phyloP scores from a whole-genome alignment of 2,888 invertebrate genomes.

The Drosophila demipolita region DNA sequence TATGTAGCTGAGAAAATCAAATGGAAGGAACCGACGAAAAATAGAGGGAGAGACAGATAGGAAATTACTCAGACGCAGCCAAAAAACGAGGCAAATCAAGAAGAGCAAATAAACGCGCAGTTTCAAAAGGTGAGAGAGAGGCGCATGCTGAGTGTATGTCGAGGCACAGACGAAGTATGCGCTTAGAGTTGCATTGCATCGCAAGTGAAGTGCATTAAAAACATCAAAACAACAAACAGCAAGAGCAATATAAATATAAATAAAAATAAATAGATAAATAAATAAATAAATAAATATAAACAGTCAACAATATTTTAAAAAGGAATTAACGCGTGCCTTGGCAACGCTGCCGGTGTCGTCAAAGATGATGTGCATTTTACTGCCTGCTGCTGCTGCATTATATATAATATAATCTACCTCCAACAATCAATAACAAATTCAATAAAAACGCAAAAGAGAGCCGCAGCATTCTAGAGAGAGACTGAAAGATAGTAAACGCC shows the following conservation, averaged over 20 bases:
- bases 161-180: conserved; percentile 10
- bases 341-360: conserved; percentile 7
- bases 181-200: conserved; percentile 10
- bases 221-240: conserved; percentile 12
- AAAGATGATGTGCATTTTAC: conserved; percentile 16
- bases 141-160: conserved; percentile 53
- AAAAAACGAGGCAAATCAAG: conserved; percentile 36
- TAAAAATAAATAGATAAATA: neutral
- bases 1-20: conserved; percentile 31
- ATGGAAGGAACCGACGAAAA: conserved; percentile 39
- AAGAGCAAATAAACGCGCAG: conserved; percentile 29
- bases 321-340: conserved; percentile 9
- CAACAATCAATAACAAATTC: conserved; percentile 38
- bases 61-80: conserved; percentile 57
- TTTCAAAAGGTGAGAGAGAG: conserved; percentile 25
- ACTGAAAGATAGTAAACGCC: conserved; percentile 37
- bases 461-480: conserved; percentile 3
- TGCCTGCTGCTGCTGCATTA: conserved; percentile 33
- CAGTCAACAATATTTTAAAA: conserved; percentile 6
- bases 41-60: conserved; percentile 18
- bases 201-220: conserved; percentile 29
- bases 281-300: neutral
- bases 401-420: conserved; percentile 64
- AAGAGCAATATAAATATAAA: neutral
- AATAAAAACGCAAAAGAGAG: conserved; percentile 11